Evolutionary conservation across 1,140 invertebrate species (phyloP), one percentile per base, ranked within the genome.

Genomic region (Sminthurinus signatus): DNA sequence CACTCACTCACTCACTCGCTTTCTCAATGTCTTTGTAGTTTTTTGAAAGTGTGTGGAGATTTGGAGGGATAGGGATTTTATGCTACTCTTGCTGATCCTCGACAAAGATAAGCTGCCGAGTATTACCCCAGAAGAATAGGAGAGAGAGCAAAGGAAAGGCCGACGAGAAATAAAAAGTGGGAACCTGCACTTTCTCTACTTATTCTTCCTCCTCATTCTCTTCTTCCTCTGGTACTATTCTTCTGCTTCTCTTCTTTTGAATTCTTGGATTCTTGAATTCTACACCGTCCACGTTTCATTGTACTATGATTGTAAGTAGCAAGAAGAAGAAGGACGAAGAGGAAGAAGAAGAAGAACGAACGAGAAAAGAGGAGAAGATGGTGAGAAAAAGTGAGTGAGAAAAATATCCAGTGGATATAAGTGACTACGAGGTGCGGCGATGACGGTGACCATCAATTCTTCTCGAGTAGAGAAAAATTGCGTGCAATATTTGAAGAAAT

Each of bases 401-500:
- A 46, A n/a, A 19, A 39, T 39, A 39, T 8, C 36, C 17, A 39
- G 36, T 17, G 8, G 32, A 51, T 60, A 29, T 58, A 52, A 59
- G 10, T 52, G 48, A 23, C 55, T 28, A 28, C 43, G 51, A 65
- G 52, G 58, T 5, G n/a, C 61, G 60, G 55, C 31, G 58, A 59
- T 69, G 67, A 65, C 63, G 62, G 64, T 69, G 60, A 64, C 61
- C 67, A 69, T 69, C 67, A 65, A 65, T 69, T 69, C 44, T 46
- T 61, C 42, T 46, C 5, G 27, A 57, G 54, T 27, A 27, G 23
- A n/a, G 44, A 50, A 68, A 62, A 68, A 64, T 61, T 58, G 58
- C 51, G 55, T 68, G 58, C 44, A 64, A 64, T 64, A 64, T 55
- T n/a, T 48, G 43, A 25, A 29, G 50, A 56, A 60, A 50, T 23